Percentiles rank a stretch among this genome's conserved stretches.
phyloP scores from a whole-genome alignment of 1,140 invertebrate genomes.

The Chlorops oryzae region DNA sequence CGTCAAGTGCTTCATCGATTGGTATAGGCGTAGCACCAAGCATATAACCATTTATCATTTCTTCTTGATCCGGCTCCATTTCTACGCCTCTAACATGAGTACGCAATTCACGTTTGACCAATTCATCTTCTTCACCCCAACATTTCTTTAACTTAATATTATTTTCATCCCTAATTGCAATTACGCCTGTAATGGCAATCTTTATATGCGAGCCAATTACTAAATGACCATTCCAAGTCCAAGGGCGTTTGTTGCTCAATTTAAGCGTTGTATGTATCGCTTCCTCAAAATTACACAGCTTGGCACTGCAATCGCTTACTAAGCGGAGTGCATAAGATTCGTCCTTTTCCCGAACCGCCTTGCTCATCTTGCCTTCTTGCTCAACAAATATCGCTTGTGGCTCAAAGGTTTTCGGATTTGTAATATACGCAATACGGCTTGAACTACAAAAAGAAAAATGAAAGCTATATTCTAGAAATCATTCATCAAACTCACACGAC shows the following conservation, averaged over 20 bases:
- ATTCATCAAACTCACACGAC: conserved; percentile 26
- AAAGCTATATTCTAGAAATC: not conserved
- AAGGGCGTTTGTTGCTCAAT: conserved; percentile 28
- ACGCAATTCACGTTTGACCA: conserved; percentile 25
- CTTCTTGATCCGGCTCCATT: conserved; percentile 23
- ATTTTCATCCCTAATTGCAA: conserved; percentile 37
- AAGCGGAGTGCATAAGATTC: conserved; percentile 32
- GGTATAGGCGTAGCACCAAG: conserved; percentile 38
- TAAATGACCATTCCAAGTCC: conserved; percentile 33
- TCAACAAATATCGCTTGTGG: conserved; percentile 29
- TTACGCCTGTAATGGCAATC: conserved; percentile 31
- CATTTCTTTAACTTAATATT: conserved; percentile 33
- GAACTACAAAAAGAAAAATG: conserved; percentile 10
- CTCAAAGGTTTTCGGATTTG: conserved; percentile 22
- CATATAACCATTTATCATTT: conserved; percentile 43
- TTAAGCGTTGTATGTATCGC: conserved; percentile 22
- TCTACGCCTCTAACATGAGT: conserved; percentile 31
- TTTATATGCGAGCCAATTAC: conserved; percentile 30
- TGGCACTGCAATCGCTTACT: conserved; percentile 30
- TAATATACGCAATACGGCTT: conserved; percentile 32
- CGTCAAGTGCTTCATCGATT: conserved; percentile 31
- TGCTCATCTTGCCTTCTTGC: conserved; percentile 11
- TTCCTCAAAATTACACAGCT: conserved; percentile 34
- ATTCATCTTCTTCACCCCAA: conserved; percentile 26
- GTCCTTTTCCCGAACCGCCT: conserved; percentile 27